phyloP scores from a whole-genome alignment of 2,888 invertebrate species.

The Cerceris rybyensis region DNA sequence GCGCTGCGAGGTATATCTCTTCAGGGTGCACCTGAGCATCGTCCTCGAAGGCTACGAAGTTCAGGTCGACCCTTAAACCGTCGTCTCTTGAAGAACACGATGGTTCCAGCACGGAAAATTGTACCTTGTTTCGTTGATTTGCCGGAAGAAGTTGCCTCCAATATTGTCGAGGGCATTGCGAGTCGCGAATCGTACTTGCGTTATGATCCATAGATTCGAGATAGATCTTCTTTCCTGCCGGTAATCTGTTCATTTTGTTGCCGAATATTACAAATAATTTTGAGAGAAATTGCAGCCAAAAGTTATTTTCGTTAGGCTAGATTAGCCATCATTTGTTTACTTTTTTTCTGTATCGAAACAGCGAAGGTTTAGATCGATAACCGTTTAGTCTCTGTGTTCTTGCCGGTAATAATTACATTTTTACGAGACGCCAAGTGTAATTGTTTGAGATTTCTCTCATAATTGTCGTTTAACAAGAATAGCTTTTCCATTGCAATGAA shows the following conservation, averaged over 20 bases:
- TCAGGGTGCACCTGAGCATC: conserved; percentile 7
- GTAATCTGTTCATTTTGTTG: conserved; percentile 47
- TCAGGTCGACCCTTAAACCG: conserved; percentile 39
- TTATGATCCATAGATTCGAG: conserved; percentile 28
- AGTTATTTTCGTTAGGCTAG: conserved; percentile 33
- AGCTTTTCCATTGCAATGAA: background rate
- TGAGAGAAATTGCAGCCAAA: conserved; percentile 10
- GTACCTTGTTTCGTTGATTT: conserved; percentile 22
- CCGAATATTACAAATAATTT: conserved; percentile 41
- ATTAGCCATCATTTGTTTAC: conserved; percentile 35
- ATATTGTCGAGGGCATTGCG: conserved; percentile 29
- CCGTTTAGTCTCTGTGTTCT: no score
- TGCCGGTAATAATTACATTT: no score
- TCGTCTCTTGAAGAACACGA: conserved; percentile 17
- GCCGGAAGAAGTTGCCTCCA: conserved; percentile 18
- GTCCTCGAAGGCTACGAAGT: conserved; percentile 46
- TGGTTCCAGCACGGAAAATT: conserved; percentile 22
- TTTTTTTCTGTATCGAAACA: background rate
- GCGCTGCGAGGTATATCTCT: conserved; percentile 2
- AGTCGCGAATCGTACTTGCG: conserved; percentile 31
- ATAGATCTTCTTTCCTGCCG: conserved; percentile 37
- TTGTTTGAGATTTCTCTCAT: no score
- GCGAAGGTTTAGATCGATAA: background rate
- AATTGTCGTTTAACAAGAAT: no score
- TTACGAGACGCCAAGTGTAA: no score